phyloP scores from a whole-genome alignment of 2,888 invertebrate species.

The Drosophila pseudotakahashii region DNA sequence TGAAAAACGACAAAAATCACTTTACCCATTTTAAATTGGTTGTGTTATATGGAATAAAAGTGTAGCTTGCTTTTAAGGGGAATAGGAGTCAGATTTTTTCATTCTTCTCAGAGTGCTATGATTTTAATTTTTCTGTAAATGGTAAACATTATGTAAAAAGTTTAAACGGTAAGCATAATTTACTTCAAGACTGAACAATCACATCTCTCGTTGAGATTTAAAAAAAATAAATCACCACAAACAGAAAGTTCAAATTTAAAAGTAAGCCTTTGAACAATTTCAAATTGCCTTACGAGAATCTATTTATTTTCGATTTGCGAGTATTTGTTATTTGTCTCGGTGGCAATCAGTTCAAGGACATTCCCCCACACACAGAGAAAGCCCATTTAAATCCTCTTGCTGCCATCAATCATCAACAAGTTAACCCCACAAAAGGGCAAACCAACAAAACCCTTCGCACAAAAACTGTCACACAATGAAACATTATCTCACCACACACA shows the following conservation, averaged over 20 bases:
- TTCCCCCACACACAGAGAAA: slow-evolving; percentile 2
- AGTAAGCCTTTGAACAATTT: background rate
- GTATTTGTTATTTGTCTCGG: slow-evolving; percentile 16
- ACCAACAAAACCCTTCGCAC: slow-evolving; percentile 24
- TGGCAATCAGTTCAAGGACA: slow-evolving; percentile 34
- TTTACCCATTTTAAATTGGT: too few relatives aligned
- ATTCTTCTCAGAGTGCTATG: too few relatives aligned
- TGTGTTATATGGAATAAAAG: too few relatives aligned
- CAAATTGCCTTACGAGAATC: slow-evolving; percentile 10
- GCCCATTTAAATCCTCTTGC: slow-evolving; percentile 29
- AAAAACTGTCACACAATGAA: slow-evolving; percentile 21
- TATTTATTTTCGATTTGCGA: slow-evolving; percentile 27
- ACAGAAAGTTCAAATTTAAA: background rate
- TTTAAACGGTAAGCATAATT: too few relatives aligned
- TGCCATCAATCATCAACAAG: slow-evolving; percentile 67
- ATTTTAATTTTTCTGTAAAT: too few relatives aligned
- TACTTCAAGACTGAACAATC: too few relatives aligned
- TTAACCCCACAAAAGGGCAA: slow-evolving; percentile 42
- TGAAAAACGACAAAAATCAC: too few relatives aligned
- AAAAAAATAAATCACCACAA: too few relatives aligned
- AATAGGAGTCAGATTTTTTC: too few relatives aligned
- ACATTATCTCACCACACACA: slow-evolving; percentile 38
- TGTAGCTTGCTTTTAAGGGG: too few relatives aligned
- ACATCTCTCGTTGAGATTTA: too few relatives aligned
- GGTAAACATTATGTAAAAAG: too few relatives aligned